Conservation (phyloP, 2,888 invertebrate species). For the Zygothrica quintamaculata region DNA sequence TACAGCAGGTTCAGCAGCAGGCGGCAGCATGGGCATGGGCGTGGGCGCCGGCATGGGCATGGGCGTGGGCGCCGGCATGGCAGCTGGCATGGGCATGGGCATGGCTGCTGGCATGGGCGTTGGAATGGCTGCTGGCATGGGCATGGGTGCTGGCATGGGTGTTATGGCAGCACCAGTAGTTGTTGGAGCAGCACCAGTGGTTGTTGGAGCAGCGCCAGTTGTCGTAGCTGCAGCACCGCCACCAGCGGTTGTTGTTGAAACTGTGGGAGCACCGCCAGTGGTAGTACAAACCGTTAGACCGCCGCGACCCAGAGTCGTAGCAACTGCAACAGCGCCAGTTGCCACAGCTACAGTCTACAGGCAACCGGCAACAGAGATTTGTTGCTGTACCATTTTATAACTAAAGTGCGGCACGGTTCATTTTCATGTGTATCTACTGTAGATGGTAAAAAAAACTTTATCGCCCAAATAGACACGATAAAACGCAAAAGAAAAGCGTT, state of each 20-base stretch:
- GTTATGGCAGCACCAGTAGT: conserved; percentile 63
- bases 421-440: too few species aligned
- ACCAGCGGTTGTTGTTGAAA: conserved; percentile 48
- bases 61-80: conserved; percentile 55
- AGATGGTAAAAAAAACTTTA: too few species aligned
- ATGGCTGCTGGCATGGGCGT: conserved; percentile 67
- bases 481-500: too few species aligned
- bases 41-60: conserved; percentile 67
- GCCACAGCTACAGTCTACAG: conserved; percentile 61
- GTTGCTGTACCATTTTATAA: conserved; percentile 62
- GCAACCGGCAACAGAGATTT: conserved; percentile 62
- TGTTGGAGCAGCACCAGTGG: conserved; percentile 44
- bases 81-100: conserved; percentile 64
- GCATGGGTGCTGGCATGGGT: conserved; percentile 65
- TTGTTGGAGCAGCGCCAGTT: conserved; percentile 40
- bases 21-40: conserved; percentile 66
- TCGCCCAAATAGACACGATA: too few species aligned
- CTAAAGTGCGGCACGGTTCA: too few species aligned
- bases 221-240: conserved; percentile 50
- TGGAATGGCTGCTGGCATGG: conserved; percentile 48
- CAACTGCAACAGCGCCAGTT: conserved; percentile 35
- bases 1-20: conserved; percentile 64
- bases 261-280: conserved; percentile 39
- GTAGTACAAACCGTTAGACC: conserved; percentile 40
- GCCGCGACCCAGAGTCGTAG: conserved; percentile 36